A percentile compares a stretch with the other conserved stretches of the same genome.
These are phyloP conservation scores for Ochropacha duplaris DNA, from an alignment of 2,888 invertebrate species.

Conservation along the genomic window DNA sequence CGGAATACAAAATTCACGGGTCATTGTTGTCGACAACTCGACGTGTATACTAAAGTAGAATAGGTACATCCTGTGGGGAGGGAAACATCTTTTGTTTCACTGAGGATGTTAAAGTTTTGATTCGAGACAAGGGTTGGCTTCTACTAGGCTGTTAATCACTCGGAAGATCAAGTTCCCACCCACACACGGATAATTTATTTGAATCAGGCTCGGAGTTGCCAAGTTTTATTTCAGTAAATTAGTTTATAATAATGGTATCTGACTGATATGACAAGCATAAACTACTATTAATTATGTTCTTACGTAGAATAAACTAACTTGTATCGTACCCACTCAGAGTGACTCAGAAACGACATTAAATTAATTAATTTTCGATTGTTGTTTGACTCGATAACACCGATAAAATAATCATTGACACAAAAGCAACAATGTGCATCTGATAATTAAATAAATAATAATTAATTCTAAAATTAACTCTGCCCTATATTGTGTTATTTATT, in stretches of 20 bases:
- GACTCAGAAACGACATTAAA: conserved; percentile 12
- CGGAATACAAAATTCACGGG: conserved; percentile 56
- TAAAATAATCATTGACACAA: conserved; percentile 10
- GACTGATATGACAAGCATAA: too few relatives aligned
- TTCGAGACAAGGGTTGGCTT: conserved; percentile 10
- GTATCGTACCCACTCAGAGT: not conserved
- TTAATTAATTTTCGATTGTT: conserved; percentile 3
- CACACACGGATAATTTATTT: not conserved
- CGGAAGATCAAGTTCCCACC: conserved; percentile 19
- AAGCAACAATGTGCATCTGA: conserved; percentile 7
- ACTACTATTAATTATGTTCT: too few relatives aligned
- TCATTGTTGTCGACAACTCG: conserved; percentile 55
- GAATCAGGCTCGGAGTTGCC: not conserved
- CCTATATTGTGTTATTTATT: not conserved
- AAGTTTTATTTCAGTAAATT: conserved; percentile 7
- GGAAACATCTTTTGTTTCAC: conserved; percentile 60
- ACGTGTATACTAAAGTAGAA: conserved; percentile 53
- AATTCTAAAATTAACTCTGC: not conserved
- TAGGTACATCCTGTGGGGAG: conserved; percentile 45
- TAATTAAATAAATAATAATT: not conserved
- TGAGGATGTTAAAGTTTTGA: conserved; percentile 40
- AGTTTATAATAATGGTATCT: not conserved
- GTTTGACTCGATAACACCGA: not conserved
- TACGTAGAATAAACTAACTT: too few relatives aligned
- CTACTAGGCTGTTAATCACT: conserved; percentile 11